Evolutionary conservation across 37 sponge, comb jelly and placozoan species (phyloP), one percentile per base, ranked within the genome.

Genomic region (Axinella damicornis): DNA sequence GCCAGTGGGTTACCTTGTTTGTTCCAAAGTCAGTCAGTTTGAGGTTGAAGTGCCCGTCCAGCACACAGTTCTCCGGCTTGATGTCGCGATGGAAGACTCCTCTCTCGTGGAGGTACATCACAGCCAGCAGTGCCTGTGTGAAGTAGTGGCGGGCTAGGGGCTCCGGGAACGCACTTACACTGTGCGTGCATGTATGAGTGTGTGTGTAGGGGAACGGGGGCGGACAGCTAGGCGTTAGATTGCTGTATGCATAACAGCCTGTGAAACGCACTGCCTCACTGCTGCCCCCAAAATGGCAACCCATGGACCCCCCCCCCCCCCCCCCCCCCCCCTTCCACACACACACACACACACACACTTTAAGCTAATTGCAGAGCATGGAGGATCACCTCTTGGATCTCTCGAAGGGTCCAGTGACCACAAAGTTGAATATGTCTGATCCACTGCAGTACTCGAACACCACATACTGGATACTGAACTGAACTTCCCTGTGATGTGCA

Each of bases 11-110:
- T 40, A 93, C 94, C 78, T 93, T 93, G 72, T 93, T 93, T 55
- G 94, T 93, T 40, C 94, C 94, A 82, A 93, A 93, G 61, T 93
- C 94, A 0, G 94, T 93, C 15, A 93, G 80, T 41, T 93, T 93
- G 18, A 93, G 77, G 80, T 93, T 86, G 68, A 76, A 88, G 83
- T 93, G 69, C 5, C 66, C 70, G 46, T 93, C 94, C 38, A 93
- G 68, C 17, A 93, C 87, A 78, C 90, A 93, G 73, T 93, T 93
- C 80, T 93, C 94, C 19, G 94, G 94, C 61, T 93, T 93, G 71
- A 93, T 93, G 83, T 93, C 94, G 21, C 89, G 52, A 65, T 93
- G 94, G 56, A 80, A 93, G 28, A 93, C 90, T 0, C 94, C 94
- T 56, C 87, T 81, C 57, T 89, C 94, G 56, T 93, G 94, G 27